Base-by-base conservation (phyloP, 2,888 invertebrate genomes). In the Eilema depressum region DNA sequence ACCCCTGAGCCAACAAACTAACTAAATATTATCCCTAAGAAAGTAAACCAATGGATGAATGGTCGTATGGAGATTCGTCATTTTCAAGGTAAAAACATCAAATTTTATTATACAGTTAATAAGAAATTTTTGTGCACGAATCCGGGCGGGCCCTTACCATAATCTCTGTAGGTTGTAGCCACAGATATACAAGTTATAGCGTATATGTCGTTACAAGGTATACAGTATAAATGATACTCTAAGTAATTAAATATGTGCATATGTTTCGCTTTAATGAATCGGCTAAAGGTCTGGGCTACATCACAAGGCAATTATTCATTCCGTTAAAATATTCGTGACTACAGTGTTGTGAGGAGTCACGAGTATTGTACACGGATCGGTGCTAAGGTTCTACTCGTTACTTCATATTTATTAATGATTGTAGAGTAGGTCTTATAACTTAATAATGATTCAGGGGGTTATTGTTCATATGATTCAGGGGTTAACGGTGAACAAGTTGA, bases 231-330 rank as follows among this genome's bases (percentile, higher is more conserved):
- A 53, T 20, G 47, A 20, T 47, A 47, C n/a, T n/a, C 20, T 47
- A 17, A 47, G 53, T n/a, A 53, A 53, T 53, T 53, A 53, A 53
- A 53, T 53, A 53, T 53, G 53, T 53, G 10, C 53, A 53, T 53
- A 53, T 53, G 53, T 53, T 53, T 53, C n/a, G 53, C n/a, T 53
- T n/a, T 53, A 53, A 53, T 53, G 53, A 53, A 53, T 28, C 25
- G 61, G 20, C 10, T 61, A n/a, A 30, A 61, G 61, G 61, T 61
- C 28, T 61, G 30, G n/a, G 30, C 25, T 28, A 28, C 3, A 28
- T 61, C 30, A 30, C 61, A 30, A 30, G 20, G 20, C 30, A 61
- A 25, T 61, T 28, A 61, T 61, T 61, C 20, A 30, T 20, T 61
- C 28, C 11, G 28, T 30, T 30, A 30, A 61, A 61, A 30, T 30